A percentile compares a stretch with the other conserved stretches of the same genome.
Evolutionary conservation across 2,797 vertebrate genomes (phyloP).

Genomic region (Phyllotis vaccarum): DNA sequence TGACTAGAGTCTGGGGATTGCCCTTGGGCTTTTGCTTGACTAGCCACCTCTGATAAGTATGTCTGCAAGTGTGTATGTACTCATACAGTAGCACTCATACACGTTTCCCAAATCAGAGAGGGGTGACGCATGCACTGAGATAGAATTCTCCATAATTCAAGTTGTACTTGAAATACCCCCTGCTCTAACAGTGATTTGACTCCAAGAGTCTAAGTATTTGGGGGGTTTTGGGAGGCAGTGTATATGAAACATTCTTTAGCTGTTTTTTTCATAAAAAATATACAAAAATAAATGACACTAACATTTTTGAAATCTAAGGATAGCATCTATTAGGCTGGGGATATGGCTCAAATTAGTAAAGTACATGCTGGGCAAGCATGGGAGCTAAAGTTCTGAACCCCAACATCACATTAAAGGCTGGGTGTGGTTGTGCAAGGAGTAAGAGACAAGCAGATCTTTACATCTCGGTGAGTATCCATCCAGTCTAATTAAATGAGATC

Average conservation of each 20-base stretch:
- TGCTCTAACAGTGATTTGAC: not conserved
- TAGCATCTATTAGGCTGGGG: not conserved
- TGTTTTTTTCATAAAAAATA: not conserved
- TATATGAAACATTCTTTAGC: not conserved
- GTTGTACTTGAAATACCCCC: not conserved
- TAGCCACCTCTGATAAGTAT: not conserved
- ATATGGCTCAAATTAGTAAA: not conserved
- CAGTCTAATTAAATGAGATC: not conserved
- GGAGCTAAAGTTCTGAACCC: not conserved
- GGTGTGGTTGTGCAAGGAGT: not conserved
- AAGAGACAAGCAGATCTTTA: not conserved
- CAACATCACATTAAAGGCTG: not conserved
- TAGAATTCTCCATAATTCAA: not conserved
- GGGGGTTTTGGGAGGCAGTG: not conserved
- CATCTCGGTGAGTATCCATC: not conserved
- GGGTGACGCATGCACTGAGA: not conserved
- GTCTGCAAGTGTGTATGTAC: not conserved
- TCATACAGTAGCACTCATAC: not conserved
- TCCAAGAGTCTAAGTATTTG: not conserved
- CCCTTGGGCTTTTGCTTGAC: not conserved
- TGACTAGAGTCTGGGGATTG: not conserved
- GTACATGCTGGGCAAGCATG: not conserved
- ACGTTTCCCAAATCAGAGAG: not conserved
- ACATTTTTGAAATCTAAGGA: slow-evolving; percentile 36
- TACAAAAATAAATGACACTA: not conserved